A percentile compares a stretch with the other conserved stretches of the same genome.
These are phyloP conservation scores for Melanitta fusca DNA, from an alignment of 2,797 vertebrate species.

Conservation along the genomic window DNA sequence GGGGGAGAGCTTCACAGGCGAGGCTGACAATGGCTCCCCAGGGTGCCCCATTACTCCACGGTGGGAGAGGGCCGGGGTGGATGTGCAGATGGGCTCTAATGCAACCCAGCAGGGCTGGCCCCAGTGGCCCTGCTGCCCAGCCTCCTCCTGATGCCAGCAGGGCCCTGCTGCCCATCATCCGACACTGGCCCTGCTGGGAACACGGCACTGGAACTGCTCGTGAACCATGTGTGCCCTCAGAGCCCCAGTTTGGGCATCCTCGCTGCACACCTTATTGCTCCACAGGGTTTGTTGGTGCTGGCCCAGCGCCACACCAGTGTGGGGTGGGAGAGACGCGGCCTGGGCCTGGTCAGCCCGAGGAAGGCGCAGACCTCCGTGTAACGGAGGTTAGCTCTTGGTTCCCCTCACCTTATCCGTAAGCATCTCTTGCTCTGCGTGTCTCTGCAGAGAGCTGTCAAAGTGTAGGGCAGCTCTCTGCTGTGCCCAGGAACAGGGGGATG, in stretches of 20 bases:
- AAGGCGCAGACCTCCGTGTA: not conserved
- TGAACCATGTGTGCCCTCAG: accelerated
- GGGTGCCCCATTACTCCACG: not conserved
- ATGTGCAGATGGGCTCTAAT: constrained; percentile 12
- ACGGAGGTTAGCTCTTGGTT: not conserved
- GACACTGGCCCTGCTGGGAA: not conserved
- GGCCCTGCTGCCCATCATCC: not conserved
- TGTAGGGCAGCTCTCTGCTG: not conserved
- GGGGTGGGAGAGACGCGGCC: not conserved
- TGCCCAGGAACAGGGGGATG: not conserved
- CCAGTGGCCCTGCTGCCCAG: not conserved
- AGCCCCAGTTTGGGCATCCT: not conserved
- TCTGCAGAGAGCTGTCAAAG: accelerated
- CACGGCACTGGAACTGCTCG: not conserved
- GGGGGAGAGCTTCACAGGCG: not conserved
- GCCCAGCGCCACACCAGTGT: not conserved
- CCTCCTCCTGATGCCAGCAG: not conserved
- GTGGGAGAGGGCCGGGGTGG: not conserved
- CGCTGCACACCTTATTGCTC: not conserved
- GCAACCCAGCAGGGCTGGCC: not conserved
- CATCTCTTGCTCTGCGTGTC: not conserved
- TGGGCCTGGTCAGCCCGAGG: not conserved
- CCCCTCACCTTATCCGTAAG: not conserved
- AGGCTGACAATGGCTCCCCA: constrained; percentile 10
- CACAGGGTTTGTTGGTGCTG: not conserved